Base-by-base conservation (phyloP, 2,888 invertebrate species). In the Biston stratarius region DNA sequence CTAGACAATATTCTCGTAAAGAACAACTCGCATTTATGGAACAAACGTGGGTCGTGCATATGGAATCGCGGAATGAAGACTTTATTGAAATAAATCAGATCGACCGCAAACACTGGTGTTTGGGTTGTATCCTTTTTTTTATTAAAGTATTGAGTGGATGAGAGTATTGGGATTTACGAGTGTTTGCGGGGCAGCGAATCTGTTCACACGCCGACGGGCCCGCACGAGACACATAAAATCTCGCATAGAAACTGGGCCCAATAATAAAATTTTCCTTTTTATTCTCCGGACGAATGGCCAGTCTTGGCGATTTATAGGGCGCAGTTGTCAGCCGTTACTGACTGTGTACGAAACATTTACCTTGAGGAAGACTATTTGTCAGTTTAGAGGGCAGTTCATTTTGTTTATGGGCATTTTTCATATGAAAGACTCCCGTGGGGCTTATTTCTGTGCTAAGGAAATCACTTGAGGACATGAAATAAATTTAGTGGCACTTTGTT, bases 71-170 rank as follows among this genome's bases (percentile, higher is more conserved):
- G 75, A 81, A 71, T 77, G 77, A 79, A 75, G 78, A 76, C 79
- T 81, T 83, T 82, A 87, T 86, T 87, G 85, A 87, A 86, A 88
- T 87, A 85, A 87, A 88, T 85, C 83, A 85, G 78, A 81, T 84
- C 81, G 76, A 75, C 82, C 74, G 64, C 79, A 80, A 81, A 84
- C 83, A 82, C 78, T 79, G 73, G 71, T 64, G 67, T 60, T 68
- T 76, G 73, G 72, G 74, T 73, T 70, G 78, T 76, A 72, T 75
- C 69, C 64, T 55, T 75, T 76, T 83, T 83, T 83, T 82, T 83
- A 83, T 78, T 74, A 77, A 82, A 81, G 77, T 80, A 80, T 74
- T 83, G 82, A 82, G 80, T 83, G 86, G 86, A 88, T 88, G 86
- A 83, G 82, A 78, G 78, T 81, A 80, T 86, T 84, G 84, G 82